A percentile compares a stretch with the other conserved stretches of the same genome.
phyloP scores from a whole-genome alignment of 92 coral and sea anemone genomes.

The Plumapathes pennacea region DNA sequence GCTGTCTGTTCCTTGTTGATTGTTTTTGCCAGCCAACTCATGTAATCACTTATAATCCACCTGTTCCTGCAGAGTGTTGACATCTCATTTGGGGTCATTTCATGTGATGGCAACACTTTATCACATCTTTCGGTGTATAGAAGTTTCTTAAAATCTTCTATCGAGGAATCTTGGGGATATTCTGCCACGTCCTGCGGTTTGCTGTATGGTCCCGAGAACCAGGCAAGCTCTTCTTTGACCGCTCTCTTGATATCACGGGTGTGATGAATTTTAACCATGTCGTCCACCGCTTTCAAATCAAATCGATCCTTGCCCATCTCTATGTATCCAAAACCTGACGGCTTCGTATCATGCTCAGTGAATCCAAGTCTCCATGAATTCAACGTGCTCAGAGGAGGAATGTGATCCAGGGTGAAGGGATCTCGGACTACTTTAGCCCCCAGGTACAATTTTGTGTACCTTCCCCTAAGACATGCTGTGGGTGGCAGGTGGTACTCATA shows the following conservation, averaged over 20 bases:
- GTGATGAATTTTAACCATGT: slow-evolving; percentile 34
- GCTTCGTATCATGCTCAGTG: slow-evolving; percentile 3
- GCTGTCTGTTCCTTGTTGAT: slow-evolving; percentile 28
- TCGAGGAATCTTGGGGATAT: slow-evolving; percentile 28
- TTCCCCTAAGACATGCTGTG: slow-evolving; percentile 16
- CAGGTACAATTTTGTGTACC: slow-evolving; percentile 3
- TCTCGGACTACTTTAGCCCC: slow-evolving; percentile 28
- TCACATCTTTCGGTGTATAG: slow-evolving; percentile 31
- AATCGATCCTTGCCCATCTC: slow-evolving; percentile 28
- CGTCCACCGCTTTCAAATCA: slow-evolving; percentile 26
- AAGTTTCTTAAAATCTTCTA: slow-evolving; percentile 31
- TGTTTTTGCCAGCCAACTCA: slow-evolving; percentile 15
- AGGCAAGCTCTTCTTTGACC: slow-evolving; percentile 37
- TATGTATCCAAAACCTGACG: slow-evolving; percentile 11
- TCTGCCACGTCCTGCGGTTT: slow-evolving; percentile 30
- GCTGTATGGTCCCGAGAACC: slow-evolving; percentile 24
- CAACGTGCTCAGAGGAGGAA: slow-evolving; percentile 29
- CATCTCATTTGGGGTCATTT: slow-evolving; percentile 33
- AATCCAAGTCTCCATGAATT: slow-evolving; percentile 39
- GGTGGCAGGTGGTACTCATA: slow-evolving; percentile 38
- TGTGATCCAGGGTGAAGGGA: slow-evolving; percentile 31
- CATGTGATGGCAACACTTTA: slow-evolving; percentile 10
- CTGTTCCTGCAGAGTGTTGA: slow-evolving; percentile 26
- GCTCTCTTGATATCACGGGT: slow-evolving; percentile 34
- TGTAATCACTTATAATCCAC: slow-evolving; percentile 41